These are phyloP conservation scores for Elgonia sp. DNA, from an alignment of 2,888 invertebrate genomes.

Conservation along the genomic window DNA sequence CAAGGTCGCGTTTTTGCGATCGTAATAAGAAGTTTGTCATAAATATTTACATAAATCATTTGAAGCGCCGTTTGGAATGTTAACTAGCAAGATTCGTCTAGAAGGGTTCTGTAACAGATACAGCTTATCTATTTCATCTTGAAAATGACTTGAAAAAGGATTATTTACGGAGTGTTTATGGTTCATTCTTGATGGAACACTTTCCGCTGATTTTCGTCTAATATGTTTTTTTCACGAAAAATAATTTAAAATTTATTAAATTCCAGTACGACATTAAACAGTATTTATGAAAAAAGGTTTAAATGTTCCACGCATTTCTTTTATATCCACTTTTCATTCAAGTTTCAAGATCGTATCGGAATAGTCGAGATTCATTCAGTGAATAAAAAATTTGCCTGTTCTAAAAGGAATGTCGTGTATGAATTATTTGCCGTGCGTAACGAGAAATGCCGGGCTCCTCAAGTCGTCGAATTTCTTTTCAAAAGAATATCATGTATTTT, in stretches of 20 bases:
- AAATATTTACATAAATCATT: conserved; percentile 63
- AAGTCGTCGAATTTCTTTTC: conserved; percentile 54
- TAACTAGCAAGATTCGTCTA: conserved; percentile 41
- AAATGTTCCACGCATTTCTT: not conserved
- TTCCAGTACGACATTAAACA: no score
- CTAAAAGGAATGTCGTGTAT: conserved; percentile 57
- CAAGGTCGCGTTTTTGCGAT: conserved; percentile 48
- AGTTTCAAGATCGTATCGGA: conserved; percentile 12
- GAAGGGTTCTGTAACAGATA: conserved; percentile 45
- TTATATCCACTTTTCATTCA: not conserved
- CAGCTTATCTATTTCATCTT: conserved; percentile 34
- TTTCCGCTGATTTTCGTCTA: conserved; percentile 7
- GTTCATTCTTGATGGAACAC: not conserved
- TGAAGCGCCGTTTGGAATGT: conserved; percentile 49
- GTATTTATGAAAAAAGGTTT: not conserved
- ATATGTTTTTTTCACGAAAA: no score
- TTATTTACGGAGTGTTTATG: conserved; percentile 57
- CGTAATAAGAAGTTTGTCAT: conserved; percentile 48
- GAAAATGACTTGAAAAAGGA: conserved; percentile 40
- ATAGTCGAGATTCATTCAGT: conserved; percentile 33
- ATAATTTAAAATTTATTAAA: no score
- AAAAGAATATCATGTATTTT: conserved; percentile 54
- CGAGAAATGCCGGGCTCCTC: conserved; percentile 40
- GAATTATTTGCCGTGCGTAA: conserved; percentile 58
- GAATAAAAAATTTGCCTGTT: conserved; percentile 40